Percentiles rank a stretch among this genome's conserved stretches.
Evolutionary conservation across 2,888 invertebrate genomes (phyloP).

Genomic region (Stenchaetothrips biformis): DNA sequence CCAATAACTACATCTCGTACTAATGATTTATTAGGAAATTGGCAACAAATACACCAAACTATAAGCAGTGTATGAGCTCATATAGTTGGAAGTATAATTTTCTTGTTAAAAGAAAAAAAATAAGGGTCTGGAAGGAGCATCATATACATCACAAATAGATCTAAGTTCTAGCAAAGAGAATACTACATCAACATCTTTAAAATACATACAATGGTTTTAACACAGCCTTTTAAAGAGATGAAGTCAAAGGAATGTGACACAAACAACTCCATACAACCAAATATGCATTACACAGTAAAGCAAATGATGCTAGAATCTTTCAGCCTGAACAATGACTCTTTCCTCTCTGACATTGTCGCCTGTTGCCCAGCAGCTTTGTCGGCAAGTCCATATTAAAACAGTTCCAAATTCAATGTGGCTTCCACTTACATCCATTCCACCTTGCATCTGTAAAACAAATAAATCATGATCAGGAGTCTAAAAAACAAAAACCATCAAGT

Average conservation of each 20-base stretch:
- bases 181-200: too few species aligned
- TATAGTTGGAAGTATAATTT: not conserved
- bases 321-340: conserved; percentile 69
- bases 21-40: not conserved
- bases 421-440: conserved; percentile 33
- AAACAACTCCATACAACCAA: not conserved
- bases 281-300: not conserved
- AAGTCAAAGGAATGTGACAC: not conserved
- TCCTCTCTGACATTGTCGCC: conserved; percentile 64
- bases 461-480: not conserved
- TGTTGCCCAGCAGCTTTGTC: conserved; percentile 76
- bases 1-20: not conserved
- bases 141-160: too few species aligned
- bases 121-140: not conserved
- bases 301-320: conserved; percentile 44
- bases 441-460: conserved; percentile 26
- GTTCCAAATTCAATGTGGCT: conserved; percentile 75
- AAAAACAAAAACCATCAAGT: not conserved
- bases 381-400: conserved; percentile 78
- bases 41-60: not conserved
- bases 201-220: too few species aligned
- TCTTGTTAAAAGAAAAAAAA: not conserved
- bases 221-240: too few species aligned
- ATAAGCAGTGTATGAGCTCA: not conserved
- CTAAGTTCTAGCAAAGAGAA: too few species aligned